Percentiles rank a stretch among this genome's conserved stretches.
Conservation (phyloP, 1,140 invertebrate genomes). For the Hypothenemus hampei region DNA sequence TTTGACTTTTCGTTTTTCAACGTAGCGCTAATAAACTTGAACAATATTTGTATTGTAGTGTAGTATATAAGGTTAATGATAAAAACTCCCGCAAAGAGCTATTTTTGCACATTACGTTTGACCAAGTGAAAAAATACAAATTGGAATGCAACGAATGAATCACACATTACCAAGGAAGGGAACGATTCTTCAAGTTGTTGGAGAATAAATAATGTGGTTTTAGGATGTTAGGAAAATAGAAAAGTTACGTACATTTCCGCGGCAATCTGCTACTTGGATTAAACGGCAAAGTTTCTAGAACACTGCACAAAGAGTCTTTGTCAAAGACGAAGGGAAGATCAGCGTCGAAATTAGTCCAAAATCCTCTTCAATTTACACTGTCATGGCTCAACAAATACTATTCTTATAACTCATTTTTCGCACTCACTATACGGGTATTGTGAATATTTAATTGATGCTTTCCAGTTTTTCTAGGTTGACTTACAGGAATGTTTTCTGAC, state of each 20-base stretch:
- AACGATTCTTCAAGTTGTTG: too few species aligned
- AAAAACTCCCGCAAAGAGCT: slow-evolving; percentile 1
- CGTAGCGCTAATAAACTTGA: too few species aligned
- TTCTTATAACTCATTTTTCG: slow-evolving; percentile 29
- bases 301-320: slow-evolving; percentile 29
- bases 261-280: slow-evolving; percentile 10
- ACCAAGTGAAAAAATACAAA: not conserved
- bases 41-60: too few species aligned
- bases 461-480: slow-evolving; percentile 8
- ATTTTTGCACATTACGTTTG: slow-evolving; percentile 10
- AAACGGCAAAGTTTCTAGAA: slow-evolving; percentile 15
- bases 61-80: not conserved
- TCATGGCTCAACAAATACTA: slow-evolving; percentile 34
- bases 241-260: slow-evolving; percentile 16
- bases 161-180: slow-evolving; percentile 12
- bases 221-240: slow-evolving; percentile 7
- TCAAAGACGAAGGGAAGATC: too few species aligned
- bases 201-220: too few species aligned
- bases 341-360: slow-evolving; percentile 18
- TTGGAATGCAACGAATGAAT: slow-evolving; percentile 9
- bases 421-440: slow-evolving; percentile 19
- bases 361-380: slow-evolving; percentile 33
- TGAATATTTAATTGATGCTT: slow-evolving; percentile 3
- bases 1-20: too few species aligned
- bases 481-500: slow-evolving; percentile 20